These are phyloP conservation scores for Gadus macrocephalus DNA, from an alignment of 2,113 vertebrate genomes.

Conservation along the genomic window DNA sequence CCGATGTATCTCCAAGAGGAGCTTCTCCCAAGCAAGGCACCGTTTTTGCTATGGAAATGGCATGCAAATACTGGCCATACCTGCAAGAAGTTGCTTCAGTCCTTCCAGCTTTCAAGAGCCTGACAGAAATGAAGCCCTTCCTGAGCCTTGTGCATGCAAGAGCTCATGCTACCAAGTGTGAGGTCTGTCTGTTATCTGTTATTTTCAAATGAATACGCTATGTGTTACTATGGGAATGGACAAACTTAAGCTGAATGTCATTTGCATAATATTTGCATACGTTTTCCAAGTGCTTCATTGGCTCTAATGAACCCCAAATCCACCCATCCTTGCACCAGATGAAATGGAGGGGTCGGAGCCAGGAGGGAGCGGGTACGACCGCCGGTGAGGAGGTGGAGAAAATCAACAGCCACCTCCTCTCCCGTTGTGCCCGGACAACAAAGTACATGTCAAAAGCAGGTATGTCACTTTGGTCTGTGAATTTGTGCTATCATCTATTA, in stretches of 20 bases:
- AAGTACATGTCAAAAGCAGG: slow-evolving; percentile 28
- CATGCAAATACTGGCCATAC: too few species aligned
- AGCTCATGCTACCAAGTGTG: slow-evolving; percentile 20
- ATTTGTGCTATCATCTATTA: neutral
- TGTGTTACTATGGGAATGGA: neutral
- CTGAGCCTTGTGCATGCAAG: slow-evolving; percentile 13
- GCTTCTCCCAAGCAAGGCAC: too few species aligned
- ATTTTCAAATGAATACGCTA: neutral
- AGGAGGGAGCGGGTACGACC: too few species aligned
- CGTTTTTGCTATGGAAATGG: too few species aligned
- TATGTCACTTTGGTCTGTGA: neutral
- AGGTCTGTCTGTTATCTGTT: slow-evolving; percentile 12
- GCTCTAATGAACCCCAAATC: too few species aligned
- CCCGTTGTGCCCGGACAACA: slow-evolving; percentile 15
- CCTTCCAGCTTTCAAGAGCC: neutral
- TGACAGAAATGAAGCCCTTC: slow-evolving; percentile 5
- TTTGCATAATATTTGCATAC: slow-evolving; percentile 1
- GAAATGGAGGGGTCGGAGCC: too few species aligned
- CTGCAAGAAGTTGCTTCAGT: too few species aligned
- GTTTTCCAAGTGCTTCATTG: too few species aligned
- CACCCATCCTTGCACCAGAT: too few species aligned
- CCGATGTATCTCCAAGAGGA: neutral
- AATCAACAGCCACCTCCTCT: slow-evolving; percentile 27
- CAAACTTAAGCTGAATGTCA: neutral
- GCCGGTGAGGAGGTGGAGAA: slow-evolving; percentile 14